phyloP scores from a whole-genome alignment of 2,113 vertebrate species.

The Drymodes brunneopygia region DNA sequence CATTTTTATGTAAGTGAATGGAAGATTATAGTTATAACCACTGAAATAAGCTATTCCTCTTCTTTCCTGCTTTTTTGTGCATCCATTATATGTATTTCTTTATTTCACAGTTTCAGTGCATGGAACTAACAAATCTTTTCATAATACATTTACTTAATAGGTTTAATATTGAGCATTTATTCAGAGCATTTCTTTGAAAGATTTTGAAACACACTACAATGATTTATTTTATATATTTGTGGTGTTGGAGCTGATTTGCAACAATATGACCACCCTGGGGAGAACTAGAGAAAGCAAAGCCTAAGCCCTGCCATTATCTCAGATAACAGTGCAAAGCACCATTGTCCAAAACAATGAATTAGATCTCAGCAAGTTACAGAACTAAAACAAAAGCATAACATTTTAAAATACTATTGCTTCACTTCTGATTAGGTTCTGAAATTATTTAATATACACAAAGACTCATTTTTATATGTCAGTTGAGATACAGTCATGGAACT shows the following conservation, averaged over 20 bases:
- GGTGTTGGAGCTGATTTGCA: not conserved
- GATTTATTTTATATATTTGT: not conserved
- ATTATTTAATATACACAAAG: not conserved
- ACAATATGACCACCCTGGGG: not conserved
- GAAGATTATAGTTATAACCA: not conserved
- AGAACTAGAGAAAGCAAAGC: not conserved
- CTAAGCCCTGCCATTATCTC: not conserved
- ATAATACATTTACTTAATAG: not conserved
- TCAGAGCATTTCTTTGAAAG: not conserved
- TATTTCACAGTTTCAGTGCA: not conserved
- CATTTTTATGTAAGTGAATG: not conserved
- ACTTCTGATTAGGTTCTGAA: not conserved
- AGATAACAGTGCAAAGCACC: not conserved
- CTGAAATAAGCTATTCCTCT: not conserved
- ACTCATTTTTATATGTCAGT: not conserved
- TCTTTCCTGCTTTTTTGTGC: not conserved
- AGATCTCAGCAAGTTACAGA: not conserved
- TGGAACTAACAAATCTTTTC: not conserved
- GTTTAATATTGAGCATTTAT: not conserved
- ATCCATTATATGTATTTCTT: not conserved
- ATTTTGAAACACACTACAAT: not conserved
- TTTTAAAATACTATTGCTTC: not conserved
- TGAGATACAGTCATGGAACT: accelerated
- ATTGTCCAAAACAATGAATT: not conserved
- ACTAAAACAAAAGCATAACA: not conserved